phyloP scores from a whole-genome alignment of 2,113 vertebrate genomes.

The Leptodactylus fuscus region DNA sequence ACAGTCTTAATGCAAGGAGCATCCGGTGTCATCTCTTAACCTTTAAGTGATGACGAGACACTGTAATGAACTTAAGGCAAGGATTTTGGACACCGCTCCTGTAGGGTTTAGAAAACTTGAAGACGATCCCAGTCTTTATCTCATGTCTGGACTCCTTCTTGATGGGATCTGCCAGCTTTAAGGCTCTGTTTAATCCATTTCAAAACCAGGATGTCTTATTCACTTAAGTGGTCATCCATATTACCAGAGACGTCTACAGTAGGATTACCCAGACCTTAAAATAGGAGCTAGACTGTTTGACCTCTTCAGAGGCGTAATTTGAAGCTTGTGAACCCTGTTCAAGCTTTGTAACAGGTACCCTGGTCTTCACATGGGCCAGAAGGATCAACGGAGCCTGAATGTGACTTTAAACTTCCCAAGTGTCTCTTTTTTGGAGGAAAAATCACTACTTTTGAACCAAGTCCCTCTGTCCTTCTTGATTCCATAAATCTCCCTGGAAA shows the following conservation, averaged over 20 bases:
- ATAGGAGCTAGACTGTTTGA: background rate
- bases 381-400: background rate
- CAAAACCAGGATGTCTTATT: conserved; percentile 49
- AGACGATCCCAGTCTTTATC: conserved; percentile 42
- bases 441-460: too few species aligned
- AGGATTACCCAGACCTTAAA: conserved; percentile 30
- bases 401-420: background rate
- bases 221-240: conserved; percentile 42
- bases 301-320: background rate
- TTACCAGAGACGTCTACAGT: background rate
- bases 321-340: background rate
- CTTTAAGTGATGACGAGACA: conserved; percentile 39
- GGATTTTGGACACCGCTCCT: conserved; percentile 27
- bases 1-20: conserved; percentile 42
- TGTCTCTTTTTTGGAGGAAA: too few species aligned
- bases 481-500: too few species aligned
- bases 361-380: background rate
- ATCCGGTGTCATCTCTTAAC: conserved; percentile 50
- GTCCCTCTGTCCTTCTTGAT: too few species aligned
- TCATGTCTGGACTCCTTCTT: conserved; percentile 42
- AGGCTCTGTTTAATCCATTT: conserved; percentile 36
- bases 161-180: conserved; percentile 52
- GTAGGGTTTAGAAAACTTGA: conserved; percentile 11
- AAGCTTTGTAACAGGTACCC: background rate
- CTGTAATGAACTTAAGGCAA: conserved; percentile 20